These are phyloP conservation scores for Stratiomys singularior DNA, from an alignment of 2,888 invertebrate species.

Conservation along the genomic window DNA sequence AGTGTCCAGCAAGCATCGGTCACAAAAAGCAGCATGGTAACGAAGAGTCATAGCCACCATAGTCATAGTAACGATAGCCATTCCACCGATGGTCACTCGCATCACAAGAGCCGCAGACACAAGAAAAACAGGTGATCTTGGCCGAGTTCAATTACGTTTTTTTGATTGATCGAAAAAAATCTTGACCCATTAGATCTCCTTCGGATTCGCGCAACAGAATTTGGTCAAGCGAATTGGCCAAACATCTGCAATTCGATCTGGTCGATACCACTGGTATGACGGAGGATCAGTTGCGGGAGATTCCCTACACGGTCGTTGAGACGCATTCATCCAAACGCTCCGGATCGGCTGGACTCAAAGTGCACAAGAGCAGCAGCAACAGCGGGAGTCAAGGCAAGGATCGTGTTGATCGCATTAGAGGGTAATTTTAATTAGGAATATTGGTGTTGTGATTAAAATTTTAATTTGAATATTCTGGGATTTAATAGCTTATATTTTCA, in stretches of 20 bases:
- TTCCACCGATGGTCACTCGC: constrained; percentile 69
- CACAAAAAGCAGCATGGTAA: constrained; percentile 69
- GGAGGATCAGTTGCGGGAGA: constrained; percentile 85
- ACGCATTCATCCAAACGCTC: constrained; percentile 66
- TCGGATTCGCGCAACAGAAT: constrained; percentile 77
- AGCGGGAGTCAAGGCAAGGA: constrained; percentile 62
- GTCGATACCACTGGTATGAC: constrained; percentile 91
- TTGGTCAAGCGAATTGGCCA: constrained; percentile 81
- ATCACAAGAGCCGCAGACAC: constrained; percentile 66
- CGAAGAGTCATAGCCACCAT: constrained; percentile 63
- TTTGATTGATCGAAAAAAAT: constrained; percentile 22
- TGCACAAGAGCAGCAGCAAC: constrained; percentile 65
- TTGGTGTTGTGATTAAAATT: constrained; percentile 9
- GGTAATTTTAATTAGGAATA: constrained; percentile 58
- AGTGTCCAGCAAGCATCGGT: constrained; percentile 78
- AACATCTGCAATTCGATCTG: constrained; percentile 87
- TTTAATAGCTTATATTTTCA: constrained; percentile 63
- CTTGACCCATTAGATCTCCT: constrained; percentile 69
- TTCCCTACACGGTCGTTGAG: constrained; percentile 89
- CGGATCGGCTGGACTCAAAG: constrained; percentile 62
- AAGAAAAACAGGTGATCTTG: constrained; percentile 70
- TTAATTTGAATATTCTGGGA: constrained; percentile 43
- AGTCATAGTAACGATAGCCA: constrained; percentile 68
- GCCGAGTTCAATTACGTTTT: neutral
- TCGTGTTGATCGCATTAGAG: constrained; percentile 65